Evolutionary conservation across 2,888 invertebrate genomes (phyloP).

Genomic region (Salpingus planirostris): DNA sequence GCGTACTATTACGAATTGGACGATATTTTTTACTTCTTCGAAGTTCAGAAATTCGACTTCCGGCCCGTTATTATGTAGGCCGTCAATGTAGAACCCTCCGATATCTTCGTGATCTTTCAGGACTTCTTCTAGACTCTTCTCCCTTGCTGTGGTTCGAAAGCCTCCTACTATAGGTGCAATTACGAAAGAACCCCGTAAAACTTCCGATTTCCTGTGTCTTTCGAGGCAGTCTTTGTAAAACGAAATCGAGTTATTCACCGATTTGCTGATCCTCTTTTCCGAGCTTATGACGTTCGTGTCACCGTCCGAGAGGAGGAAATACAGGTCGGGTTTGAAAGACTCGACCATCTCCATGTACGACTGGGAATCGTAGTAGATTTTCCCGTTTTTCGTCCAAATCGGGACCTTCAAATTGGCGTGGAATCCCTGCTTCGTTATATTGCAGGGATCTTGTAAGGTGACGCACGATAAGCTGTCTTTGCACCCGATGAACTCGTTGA

Average conservation of each 20-base stretch:
- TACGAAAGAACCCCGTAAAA: constrained; percentile 44
- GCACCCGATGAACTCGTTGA: constrained; percentile 60
- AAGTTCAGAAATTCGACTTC: constrained; percentile 46
- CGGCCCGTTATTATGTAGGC: constrained; percentile 67
- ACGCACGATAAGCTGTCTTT: constrained; percentile 44
- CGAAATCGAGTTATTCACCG: constrained; percentile 57
- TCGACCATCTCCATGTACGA: constrained; percentile 71
- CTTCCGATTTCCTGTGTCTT: constrained; percentile 51
- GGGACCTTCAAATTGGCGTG: constrained; percentile 64
- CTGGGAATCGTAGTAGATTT: constrained; percentile 54
- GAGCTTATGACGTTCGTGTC: constrained; percentile 59
- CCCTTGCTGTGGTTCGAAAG: constrained; percentile 45
- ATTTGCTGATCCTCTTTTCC: constrained; percentile 61
- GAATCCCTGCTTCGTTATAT: constrained; percentile 56
- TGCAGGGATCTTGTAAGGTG: constrained; percentile 63
- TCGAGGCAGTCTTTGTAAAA: constrained; percentile 63
- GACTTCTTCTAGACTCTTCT: constrained; percentile 53
- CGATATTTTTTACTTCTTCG: constrained; percentile 49
- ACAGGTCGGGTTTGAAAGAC: constrained; percentile 70
- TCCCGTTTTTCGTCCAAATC: constrained; percentile 72
- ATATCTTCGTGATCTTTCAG: constrained; percentile 49
- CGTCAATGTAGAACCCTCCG: constrained; percentile 71
- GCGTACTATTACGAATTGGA: constrained; percentile 53
- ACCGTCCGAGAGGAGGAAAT: constrained; percentile 72
- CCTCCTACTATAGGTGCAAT: constrained; percentile 72